A percentile compares a stretch with the other conserved stretches of the same genome.
These are phyloP conservation scores for Drosophila mimetica DNA, from an alignment of 2,888 invertebrate genomes.

Conservation along the genomic window DNA sequence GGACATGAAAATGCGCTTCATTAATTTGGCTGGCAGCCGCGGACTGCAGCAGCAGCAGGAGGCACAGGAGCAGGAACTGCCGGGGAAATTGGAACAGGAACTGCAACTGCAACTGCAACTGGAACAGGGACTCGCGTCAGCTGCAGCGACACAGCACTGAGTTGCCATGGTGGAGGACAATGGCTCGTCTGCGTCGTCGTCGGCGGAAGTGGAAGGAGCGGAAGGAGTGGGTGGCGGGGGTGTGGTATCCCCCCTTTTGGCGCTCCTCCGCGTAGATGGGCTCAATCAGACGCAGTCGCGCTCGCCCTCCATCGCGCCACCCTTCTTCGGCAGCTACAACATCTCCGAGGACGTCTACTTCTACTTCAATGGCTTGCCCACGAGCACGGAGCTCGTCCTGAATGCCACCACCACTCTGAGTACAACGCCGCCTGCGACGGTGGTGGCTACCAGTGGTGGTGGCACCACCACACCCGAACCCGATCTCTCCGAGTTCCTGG, in stretches of 20 bases:
- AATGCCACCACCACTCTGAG: slow-evolving; percentile 16
- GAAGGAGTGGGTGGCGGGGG: slow-evolving; percentile 4
- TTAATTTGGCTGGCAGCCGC: slow-evolving; percentile 50
- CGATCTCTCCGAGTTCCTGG: slow-evolving; percentile 82
- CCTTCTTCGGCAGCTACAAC: slow-evolving; percentile 82
- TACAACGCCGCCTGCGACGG: too few species aligned
- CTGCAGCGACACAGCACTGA: slow-evolving; percentile 54
- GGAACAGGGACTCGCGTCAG: slow-evolving; percentile 45
- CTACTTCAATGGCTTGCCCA: slow-evolving; percentile 80
- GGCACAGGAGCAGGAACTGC: slow-evolving; percentile 38
- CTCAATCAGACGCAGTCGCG: slow-evolving; percentile 66
- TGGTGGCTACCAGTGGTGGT: neutral
- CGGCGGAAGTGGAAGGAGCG: slow-evolving; percentile 71
- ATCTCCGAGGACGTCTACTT: slow-evolving; percentile 83
- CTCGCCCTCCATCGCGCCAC: slow-evolving; percentile 42
- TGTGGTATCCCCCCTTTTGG: slow-evolving; percentile 53
- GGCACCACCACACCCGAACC: slow-evolving; percentile 78
- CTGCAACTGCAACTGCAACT: slow-evolving; percentile 25
- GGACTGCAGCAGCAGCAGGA: slow-evolving; percentile 30
- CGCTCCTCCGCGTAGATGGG: slow-evolving; percentile 53
- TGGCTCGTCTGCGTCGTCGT: slow-evolving; percentile 54
- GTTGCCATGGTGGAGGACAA: slow-evolving; percentile 75
- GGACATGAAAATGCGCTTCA: slow-evolving; percentile 56
- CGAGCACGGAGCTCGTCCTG: slow-evolving; percentile 56
- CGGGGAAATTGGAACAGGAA: slow-evolving; percentile 17